Evolutionary conservation across 2,888 invertebrate species (phyloP), one percentile per base, ranked within the genome.

Genomic region (Autographa gamma): DNA sequence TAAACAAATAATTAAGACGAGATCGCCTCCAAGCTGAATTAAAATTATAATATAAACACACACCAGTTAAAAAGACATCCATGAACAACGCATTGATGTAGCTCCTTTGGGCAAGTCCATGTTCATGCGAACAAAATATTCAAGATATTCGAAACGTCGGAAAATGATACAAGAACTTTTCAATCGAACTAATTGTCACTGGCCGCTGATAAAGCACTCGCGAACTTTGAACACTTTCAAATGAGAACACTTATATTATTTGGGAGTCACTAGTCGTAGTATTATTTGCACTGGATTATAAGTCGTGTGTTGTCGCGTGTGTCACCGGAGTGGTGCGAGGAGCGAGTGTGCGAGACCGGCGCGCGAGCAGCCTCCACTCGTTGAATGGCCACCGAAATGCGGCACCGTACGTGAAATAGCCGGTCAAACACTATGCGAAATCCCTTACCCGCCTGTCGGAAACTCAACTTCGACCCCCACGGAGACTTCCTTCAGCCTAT

Each of bases 381-480:
- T 93, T 95, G 96, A 96, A 96, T 96, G 96, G 93, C 89, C 93
- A 89, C 95, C 95, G 87, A 96, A 95, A 95, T 93, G 94, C 93
- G 92, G 93, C 92, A 92, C 94, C 89, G 93, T 93, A 94, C 92
- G 93, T 95, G 91, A 95, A 95, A 95, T 95, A 95, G 94, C 92
- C 93, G 91, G 91, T 91, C 93, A 92, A 93, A 92, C 89, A 91
- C 91, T 93, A 93, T 90, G 95, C 95, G 94, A 95, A 95, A 95
- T 93, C 95, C 95, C 93, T 94, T 93, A 90, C 92, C 91, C 90
- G 89, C 89, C 90, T 88, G 89, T 82, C 88, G 90, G 90, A 92
- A 90, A 91, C 88, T 90, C 90, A 90, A 89, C 91, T 89, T 79
- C 86, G 89, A 89, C 91, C 90, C 89, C 86, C 83, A 31, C 79